Percentiles rank a stretch among this genome's conserved stretches.
These are phyloP conservation scores for Orussus abietinus DNA, from an alignment of 1,140 invertebrate genomes.

Conservation along the genomic window DNA sequence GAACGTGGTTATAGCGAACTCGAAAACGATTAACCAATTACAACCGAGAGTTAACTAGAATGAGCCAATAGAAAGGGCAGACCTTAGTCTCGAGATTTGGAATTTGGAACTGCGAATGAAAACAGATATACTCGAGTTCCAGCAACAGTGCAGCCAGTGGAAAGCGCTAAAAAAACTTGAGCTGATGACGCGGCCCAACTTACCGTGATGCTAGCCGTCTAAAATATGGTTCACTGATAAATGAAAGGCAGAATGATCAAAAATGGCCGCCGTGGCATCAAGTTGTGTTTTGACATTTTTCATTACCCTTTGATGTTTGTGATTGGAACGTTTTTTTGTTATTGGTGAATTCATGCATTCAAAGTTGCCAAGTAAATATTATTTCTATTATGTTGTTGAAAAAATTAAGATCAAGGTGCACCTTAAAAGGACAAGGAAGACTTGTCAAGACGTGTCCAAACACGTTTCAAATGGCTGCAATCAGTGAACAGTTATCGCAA, in stretches of 20 bases:
- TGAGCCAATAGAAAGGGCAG: no score
- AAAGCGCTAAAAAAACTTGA: no score
- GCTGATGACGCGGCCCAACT: no score
- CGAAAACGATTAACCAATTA: no score
- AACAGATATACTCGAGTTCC: no score
- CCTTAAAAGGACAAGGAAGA: not conserved
- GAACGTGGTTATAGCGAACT: no score
- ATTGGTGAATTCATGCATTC: constrained; percentile 9
- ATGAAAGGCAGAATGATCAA: constrained; percentile 18
- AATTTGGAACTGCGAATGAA: no score
- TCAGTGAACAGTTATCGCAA: constrained; percentile 14
- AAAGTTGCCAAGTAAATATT: no score
- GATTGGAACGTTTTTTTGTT: constrained; percentile 3
- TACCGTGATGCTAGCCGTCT: no score
- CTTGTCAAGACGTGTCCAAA: constrained; percentile 18
- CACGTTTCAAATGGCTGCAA: constrained; percentile 17
- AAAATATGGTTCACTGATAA: constrained; percentile 9
- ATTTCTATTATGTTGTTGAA: not conserved
- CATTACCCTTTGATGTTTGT: constrained; percentile 7
- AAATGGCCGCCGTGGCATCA: constrained; percentile 26
- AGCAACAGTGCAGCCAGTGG: no score
- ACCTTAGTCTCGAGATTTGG: no score
- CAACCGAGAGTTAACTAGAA: no score
- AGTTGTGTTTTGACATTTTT: constrained; percentile 31
- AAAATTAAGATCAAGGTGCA: constrained; percentile 5